A percentile compares a stretch with the other conserved stretches of the same genome.
These are phyloP conservation scores for Macrostomum lignano DNA, from an alignment of 1,140 invertebrate species.

Conservation along the genomic window DNA sequence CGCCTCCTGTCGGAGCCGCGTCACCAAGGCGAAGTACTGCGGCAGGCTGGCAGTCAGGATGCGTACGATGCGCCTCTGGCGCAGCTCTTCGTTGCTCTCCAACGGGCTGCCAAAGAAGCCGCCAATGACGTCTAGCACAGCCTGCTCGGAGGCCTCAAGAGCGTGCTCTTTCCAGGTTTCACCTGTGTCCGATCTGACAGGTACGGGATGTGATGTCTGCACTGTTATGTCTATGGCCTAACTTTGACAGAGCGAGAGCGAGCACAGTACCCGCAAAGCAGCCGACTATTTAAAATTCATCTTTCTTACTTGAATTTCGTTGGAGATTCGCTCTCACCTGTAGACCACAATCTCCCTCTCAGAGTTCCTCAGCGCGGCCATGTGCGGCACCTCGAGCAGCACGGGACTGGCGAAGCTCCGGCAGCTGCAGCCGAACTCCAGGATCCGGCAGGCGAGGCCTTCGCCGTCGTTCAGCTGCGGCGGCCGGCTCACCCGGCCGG, in stretches of 20 bases:
- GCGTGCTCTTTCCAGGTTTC: slow-evolving; percentile 84
- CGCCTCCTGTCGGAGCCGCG: slow-evolving; percentile 68
- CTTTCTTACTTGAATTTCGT: too few relatives aligned
- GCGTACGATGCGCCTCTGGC: slow-evolving; percentile 48
- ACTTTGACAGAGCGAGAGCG: too few relatives aligned
- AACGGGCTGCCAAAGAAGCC: too few relatives aligned
- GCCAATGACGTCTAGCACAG: slow-evolving; percentile 47
- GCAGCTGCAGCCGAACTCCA: slow-evolving; percentile 8
- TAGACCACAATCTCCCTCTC: slow-evolving; percentile 79
- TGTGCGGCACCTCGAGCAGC: slow-evolving; percentile 78
- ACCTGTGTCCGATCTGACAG: slow-evolving; percentile 78
- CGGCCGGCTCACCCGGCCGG: slow-evolving; percentile 6
- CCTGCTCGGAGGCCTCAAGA: slow-evolving; percentile 67
- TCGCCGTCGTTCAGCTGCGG: slow-evolving; percentile 5
- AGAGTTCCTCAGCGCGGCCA: slow-evolving; percentile 65
- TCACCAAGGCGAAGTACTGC: slow-evolving; percentile 81
- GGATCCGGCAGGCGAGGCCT: slow-evolving; percentile 6
- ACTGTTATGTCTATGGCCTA: too few relatives aligned
- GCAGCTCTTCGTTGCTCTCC: slow-evolving; percentile 15
- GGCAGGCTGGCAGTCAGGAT: slow-evolving; percentile 83
- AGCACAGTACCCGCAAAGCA: too few relatives aligned
- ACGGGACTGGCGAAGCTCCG: slow-evolving; percentile 40
- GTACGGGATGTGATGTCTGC: too few relatives aligned
- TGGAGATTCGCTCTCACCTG: too few relatives aligned
- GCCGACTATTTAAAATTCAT: too few relatives aligned